A percentile compares a stretch with the other conserved stretches of the same genome.
Conservation (phyloP, 2,797 vertebrate genomes). For the Anolis apletophallus region DNA sequence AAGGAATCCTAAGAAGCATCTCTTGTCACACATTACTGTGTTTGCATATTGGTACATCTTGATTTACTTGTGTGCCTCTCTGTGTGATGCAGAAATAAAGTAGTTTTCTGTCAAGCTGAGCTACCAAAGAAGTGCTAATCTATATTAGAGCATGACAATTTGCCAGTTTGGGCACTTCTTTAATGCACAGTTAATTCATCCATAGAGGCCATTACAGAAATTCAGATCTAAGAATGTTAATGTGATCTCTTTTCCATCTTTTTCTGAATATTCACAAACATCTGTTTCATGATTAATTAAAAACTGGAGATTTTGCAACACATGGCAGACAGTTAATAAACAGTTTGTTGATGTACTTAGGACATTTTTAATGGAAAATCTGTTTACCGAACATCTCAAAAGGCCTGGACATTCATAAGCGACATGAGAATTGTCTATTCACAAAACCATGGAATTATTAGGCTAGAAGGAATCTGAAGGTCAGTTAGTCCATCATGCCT, state of each 20-base stretch:
- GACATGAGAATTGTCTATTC: neutral
- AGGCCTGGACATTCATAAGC: slow-evolving; percentile 8
- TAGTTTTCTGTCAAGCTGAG: slow-evolving; percentile 45
- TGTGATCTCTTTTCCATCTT: slow-evolving; percentile 63
- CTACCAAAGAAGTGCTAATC: slow-evolving; percentile 55
- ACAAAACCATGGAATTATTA: neutral
- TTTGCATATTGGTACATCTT: neutral
- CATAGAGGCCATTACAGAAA: slow-evolving; percentile 66
- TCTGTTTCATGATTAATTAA: slow-evolving; percentile 71
- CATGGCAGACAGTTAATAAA: slow-evolving; percentile 72
- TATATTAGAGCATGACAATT: slow-evolving; percentile 60
- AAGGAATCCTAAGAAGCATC: neutral
- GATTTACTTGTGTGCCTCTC: slow-evolving; percentile 25
- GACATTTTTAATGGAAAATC: slow-evolving; percentile 51
- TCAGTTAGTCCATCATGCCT: neutral
- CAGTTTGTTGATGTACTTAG: slow-evolving; percentile 66
- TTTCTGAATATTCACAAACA: slow-evolving; percentile 77
- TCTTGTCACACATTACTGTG: neutral
- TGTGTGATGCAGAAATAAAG: slow-evolving; percentile 54
- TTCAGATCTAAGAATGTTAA: slow-evolving; percentile 66
- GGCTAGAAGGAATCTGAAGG: neutral
- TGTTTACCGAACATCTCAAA: slow-evolving; percentile 35
- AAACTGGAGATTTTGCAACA: slow-evolving; percentile 68
- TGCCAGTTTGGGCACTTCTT: slow-evolving; percentile 66
- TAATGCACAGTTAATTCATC: slow-evolving; percentile 64